Evolutionary conservation across 2,888 invertebrate species (phyloP).

Genomic region (Rambutsinella grinnellia): DNA sequence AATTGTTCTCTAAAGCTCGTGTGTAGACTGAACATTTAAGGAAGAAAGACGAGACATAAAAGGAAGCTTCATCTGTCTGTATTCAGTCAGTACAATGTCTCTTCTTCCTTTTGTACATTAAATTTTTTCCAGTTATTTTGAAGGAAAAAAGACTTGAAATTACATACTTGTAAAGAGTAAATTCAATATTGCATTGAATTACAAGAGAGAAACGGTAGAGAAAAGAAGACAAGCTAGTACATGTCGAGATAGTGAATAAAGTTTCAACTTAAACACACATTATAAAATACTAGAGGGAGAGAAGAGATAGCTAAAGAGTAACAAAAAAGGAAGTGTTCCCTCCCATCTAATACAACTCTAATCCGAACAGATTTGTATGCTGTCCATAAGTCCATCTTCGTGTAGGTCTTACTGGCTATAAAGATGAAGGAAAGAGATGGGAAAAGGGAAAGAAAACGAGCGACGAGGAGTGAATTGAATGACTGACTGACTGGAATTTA

Average conservation of each 20-base stretch:
- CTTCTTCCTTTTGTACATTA: not conserved
- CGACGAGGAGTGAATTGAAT: conserved; percentile 55
- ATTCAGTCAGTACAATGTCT: not conserved
- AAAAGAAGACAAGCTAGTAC: conserved; percentile 16
- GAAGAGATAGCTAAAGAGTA: not conserved
- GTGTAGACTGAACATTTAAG: not conserved
- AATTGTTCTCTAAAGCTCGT: not conserved
- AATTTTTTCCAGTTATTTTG: not conserved
- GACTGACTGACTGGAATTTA: conserved; percentile 56
- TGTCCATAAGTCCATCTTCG: conserved; percentile 53
- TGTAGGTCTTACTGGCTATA: conserved; percentile 4
- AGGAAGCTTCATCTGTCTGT: not conserved
- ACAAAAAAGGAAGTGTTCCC: conserved; percentile 13
- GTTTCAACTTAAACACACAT: not conserved
- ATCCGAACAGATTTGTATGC: conserved; percentile 56
- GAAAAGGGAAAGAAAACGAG: conserved; percentile 40
- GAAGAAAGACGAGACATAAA: not conserved
- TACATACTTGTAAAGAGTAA: conserved; percentile 15
- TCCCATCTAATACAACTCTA: conserved; percentile 38
- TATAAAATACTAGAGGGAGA: not conserved
- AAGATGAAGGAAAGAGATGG: conserved; percentile 4
- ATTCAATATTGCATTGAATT: conserved; percentile 36
- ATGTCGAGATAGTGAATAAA: conserved; percentile 1
- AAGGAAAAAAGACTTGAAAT: conserved; percentile 22
- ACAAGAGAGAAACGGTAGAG: conserved; percentile 14